Evolutionary conservation across 2,888 invertebrate species (phyloP).

Genomic region (Sarcophaga carnaria): DNA sequence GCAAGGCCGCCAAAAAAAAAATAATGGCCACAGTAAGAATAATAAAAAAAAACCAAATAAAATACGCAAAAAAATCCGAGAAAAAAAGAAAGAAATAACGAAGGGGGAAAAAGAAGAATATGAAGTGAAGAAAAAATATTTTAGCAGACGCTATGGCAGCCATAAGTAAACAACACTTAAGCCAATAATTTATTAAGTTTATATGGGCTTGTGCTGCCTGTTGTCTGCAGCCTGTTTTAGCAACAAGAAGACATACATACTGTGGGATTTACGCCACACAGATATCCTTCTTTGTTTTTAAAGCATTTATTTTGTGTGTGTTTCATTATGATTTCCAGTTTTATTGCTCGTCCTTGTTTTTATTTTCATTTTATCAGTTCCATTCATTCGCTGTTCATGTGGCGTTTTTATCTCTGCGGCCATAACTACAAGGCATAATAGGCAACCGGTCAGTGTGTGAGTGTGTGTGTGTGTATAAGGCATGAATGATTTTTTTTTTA

Average conservation of each 20-base stretch:
- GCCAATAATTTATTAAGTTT: slow-evolving; percentile 55
- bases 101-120: neutral
- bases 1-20: neutral
- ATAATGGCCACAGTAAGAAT: slow-evolving; percentile 1
- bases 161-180: slow-evolving; percentile 56
- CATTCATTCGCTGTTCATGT: neutral
- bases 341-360: neutral
- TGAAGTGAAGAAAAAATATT: slow-evolving; percentile 36
- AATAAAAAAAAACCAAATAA: slow-evolving; percentile 24
- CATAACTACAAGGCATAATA: neutral
- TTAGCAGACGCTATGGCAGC: slow-evolving; percentile 55
- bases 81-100: neutral
- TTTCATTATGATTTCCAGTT: neutral
- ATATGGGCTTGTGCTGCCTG: slow-evolving; percentile 1
- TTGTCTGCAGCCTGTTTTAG: neutral
- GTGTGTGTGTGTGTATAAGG: neutral
- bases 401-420: slow-evolving; percentile 15
- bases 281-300: neutral
- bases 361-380: slow-evolving; percentile 2
- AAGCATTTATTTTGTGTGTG: too few relatives aligned
- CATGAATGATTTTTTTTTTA: neutral
- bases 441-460: neutral
- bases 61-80: slow-evolving; percentile 9
- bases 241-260: slow-evolving; percentile 32
- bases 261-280: slow-evolving; percentile 16